A percentile compares a stretch with the other conserved stretches of the same genome.
These are phyloP conservation scores for Lithophane ornitopus DNA, from an alignment of 2,888 invertebrate genomes.

Conservation along the genomic window DNA sequence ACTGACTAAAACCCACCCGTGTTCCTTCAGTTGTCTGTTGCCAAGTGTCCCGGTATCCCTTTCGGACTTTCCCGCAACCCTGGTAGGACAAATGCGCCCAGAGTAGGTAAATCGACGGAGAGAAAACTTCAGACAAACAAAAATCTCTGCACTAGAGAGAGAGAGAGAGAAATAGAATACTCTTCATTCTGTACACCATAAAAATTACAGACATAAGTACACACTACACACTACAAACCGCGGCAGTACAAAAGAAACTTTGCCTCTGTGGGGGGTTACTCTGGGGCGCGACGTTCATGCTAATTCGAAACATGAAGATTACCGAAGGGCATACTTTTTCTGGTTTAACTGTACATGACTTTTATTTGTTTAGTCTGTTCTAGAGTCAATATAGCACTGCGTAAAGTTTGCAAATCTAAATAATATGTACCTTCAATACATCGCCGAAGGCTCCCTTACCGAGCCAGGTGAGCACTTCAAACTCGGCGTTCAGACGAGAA, in stretches of 20 bases:
- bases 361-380: not conserved
- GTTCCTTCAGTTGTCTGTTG: too few relatives aligned
- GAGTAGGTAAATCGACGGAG: not conserved
- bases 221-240: not conserved
- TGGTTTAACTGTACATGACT: not conserved
- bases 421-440: conserved; percentile 95
- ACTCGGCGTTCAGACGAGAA: conserved; percentile 95
- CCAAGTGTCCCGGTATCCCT: too few relatives aligned
- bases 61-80: too few relatives aligned
- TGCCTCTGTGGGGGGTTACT: not conserved
- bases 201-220: too few relatives aligned
- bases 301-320: not conserved
- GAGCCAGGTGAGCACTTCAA: conserved; percentile 95
- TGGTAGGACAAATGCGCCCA: too few relatives aligned
- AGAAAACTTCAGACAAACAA: not conserved
- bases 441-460: conserved; percentile 99
- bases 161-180: too few relatives aligned
- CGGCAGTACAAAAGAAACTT: not conserved
- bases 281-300: not conserved
- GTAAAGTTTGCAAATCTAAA: conserved; percentile 18
- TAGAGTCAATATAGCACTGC: not conserved
- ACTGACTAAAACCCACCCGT: too few relatives aligned
- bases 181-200: too few relatives aligned
- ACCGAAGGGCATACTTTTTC: not conserved
- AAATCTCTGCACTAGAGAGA: too few relatives aligned